These are phyloP conservation scores for Frieseomelitta varia DNA, from an alignment of 1,140 invertebrate genomes.

Conservation along the genomic window DNA sequence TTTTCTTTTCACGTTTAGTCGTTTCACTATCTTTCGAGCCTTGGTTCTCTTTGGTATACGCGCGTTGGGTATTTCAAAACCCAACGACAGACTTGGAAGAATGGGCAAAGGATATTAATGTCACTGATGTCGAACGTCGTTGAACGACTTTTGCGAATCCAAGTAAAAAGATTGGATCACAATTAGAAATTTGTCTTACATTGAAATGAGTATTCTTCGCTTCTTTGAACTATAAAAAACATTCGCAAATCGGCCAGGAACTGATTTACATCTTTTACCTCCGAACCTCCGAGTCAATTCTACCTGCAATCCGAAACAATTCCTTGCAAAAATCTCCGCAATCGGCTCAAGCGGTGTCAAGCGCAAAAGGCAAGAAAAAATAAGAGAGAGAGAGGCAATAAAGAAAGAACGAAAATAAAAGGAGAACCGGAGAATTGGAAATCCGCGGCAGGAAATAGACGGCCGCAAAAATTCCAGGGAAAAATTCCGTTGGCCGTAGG, in stretches of 20 bases:
- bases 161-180: no score
- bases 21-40: neutral
- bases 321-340: neutral
- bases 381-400: neutral
- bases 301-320: neutral
- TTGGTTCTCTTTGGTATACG: no score
- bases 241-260: neutral
- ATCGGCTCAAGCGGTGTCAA: neutral
- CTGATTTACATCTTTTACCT: neutral
- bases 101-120: no score
- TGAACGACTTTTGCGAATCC: no score
- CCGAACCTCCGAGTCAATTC: neutral
- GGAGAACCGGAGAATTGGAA: neutral
- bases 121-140: no score
- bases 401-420: no score
- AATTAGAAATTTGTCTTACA: no score
- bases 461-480: neutral
- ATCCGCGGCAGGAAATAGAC: conserved; percentile 6
- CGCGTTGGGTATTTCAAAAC: no score
- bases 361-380: neutral
- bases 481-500: neutral
- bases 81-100: no score
- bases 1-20: neutral
- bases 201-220: no score
- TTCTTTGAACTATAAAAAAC: no score